These are phyloP conservation scores for Phalangium opilio DNA, from an alignment of 2,888 invertebrate genomes.

Conservation along the genomic window DNA sequence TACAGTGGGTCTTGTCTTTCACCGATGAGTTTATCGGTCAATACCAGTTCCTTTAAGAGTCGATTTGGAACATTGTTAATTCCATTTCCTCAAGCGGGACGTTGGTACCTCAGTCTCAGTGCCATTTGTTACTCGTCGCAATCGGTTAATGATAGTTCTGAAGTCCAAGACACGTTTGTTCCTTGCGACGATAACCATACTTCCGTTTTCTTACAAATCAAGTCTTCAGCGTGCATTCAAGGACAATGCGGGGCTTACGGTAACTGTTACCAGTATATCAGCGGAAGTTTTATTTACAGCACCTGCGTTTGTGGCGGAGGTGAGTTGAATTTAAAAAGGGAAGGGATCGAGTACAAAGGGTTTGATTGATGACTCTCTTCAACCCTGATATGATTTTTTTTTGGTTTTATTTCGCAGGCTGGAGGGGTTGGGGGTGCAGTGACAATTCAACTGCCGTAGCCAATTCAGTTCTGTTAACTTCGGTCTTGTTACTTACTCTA, in stretches of 20 bases:
- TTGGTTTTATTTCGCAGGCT: conserved; percentile 36
- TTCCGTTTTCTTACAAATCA: conserved; percentile 47
- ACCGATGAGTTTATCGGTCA: conserved; percentile 8
- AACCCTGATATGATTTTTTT: too few relatives aligned
- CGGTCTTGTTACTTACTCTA: conserved; percentile 56
- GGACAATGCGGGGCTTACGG: conserved; percentile 61
- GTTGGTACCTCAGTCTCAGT: conserved; percentile 60
- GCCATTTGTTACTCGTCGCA: conserved; percentile 41
- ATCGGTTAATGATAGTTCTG: neutral
- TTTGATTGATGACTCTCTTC: too few relatives aligned
- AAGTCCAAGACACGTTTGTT: conserved; percentile 1
- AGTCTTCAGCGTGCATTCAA: conserved; percentile 57
- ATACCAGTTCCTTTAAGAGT: conserved; percentile 10
- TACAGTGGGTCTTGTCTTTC: conserved; percentile 3
- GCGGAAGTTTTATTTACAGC: conserved; percentile 57
- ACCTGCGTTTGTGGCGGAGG: conserved; percentile 56
- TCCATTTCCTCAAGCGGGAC: conserved; percentile 69
- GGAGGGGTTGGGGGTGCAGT: conserved; percentile 67
- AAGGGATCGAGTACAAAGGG: too few relatives aligned
- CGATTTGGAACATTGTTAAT: conserved; percentile 37
- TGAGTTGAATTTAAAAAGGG: conserved; percentile 20
- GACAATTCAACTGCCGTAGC: conserved; percentile 59
- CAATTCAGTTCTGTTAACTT: conserved; percentile 46
- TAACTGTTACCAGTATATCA: conserved; percentile 58
- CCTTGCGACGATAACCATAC: conserved; percentile 24